Conservation (phyloP, 2,113 vertebrate genomes). For the Leiothrix lutea region DNA sequence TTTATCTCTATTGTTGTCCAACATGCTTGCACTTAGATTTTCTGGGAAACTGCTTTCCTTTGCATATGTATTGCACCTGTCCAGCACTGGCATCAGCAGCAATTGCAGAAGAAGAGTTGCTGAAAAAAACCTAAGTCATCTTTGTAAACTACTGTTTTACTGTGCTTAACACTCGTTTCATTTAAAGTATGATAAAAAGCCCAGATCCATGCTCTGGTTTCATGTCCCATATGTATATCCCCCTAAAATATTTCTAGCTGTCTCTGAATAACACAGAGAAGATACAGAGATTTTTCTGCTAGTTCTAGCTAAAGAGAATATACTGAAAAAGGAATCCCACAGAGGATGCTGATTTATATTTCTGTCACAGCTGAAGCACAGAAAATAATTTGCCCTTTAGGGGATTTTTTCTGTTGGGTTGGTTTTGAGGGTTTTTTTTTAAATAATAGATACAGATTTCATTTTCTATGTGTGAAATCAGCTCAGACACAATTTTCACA, state of each 20-base stretch:
- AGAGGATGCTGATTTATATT: neutral
- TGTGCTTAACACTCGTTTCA: neutral
- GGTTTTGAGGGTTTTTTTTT: neutral
- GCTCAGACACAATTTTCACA: neutral
- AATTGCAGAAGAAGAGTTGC: no score
- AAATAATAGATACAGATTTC: neutral
- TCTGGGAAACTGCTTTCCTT: no score
- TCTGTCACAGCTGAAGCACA: neutral
- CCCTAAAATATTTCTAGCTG: neutral
- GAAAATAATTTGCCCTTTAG: neutral
- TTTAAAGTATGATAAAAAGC: neutral
- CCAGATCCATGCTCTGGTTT: neutral
- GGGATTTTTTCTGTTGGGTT: neutral
- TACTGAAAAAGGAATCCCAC: neutral
- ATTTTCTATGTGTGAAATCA: neutral
- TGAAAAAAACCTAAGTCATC: neutral
- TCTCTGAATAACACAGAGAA: neutral
- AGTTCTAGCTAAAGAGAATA: neutral
- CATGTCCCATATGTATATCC: neutral
- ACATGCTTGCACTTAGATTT: neutral
- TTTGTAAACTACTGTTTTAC: neutral
- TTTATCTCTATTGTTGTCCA: neutral
- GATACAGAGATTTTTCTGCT: neutral
- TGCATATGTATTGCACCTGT: no score
- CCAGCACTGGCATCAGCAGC: no score